Base-by-base conservation (phyloP, 2,888 invertebrate genomes). In the Campoletis raptor region DNA sequence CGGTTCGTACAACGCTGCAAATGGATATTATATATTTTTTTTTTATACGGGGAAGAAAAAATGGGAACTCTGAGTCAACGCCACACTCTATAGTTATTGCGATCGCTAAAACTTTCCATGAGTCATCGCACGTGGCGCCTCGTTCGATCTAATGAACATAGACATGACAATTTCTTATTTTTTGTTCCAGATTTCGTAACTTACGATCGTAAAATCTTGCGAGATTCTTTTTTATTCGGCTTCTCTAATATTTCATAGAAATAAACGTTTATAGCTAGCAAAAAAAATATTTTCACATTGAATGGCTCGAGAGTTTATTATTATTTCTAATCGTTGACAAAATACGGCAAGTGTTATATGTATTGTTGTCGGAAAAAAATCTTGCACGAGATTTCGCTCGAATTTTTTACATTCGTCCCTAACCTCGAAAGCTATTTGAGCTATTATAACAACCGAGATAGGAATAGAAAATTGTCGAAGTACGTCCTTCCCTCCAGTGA, bases 41-140 rank as follows among this genome's bases (percentile, higher is more conserved):
- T 73, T 18, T 37, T 37, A 21, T 37, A n/a, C 48, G 66, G 54
- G 18, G 52, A 42, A 40, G 42, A 40, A 48, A 52, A 37, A 37
- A 72, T 36, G 21, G 42, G 52, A 30, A 24, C 18, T 70, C 57
- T 52, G 86, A 78, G 76, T 80, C 83, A 86, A 83, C 76, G 81
- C 30, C 73, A 52, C 40, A 21, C 12, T 54, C 69, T 37, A 61
- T 30, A 61, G 48, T 4, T 36, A 24, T 18, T 30, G 42, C 15
- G 7, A n/a, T 10, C 48, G 42, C 36, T 67, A 61, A 76, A 48
- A 66, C 45, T 64, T 54, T 36, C 37, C 21, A 66, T 81, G 72
- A 81, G 73, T 73, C 73, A 73, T 81, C 48, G 12, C 30, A 12
- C 61, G 24, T 18, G 48, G 18, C 61, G 30, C 36, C 21, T 24